Evolutionary conservation across 2,797 vertebrate genomes (phyloP), one percentile per base, ranked within the genome.

Genomic region (Tolypeutes matacus): DNA sequence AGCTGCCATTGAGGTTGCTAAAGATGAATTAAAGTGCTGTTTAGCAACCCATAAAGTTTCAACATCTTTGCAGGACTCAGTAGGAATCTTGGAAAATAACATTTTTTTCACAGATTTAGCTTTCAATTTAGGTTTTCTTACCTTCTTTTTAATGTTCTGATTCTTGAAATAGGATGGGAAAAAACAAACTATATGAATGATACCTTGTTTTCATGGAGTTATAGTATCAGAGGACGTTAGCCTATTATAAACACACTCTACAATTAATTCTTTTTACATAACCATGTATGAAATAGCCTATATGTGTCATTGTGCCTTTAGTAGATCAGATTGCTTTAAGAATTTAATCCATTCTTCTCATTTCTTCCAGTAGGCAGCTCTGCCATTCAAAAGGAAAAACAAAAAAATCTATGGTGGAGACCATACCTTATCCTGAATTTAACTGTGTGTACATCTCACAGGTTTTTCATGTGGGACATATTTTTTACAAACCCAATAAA

Each of bases 1-100:
- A 69, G 73, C 69, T 94, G 56, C 60, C 51, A 10, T 34, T 56
- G 86, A 95, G 51, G 53, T 31, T 94, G 42, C 86, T 89, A 91
- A 89, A 80, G 83, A 85, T 91, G 91, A 96, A 95, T 75, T 89
- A 62, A 64, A 95, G 60, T 49, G 56, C 75, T 94, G 31, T 67
- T 91, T 96, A 94, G 65, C 87, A 95, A 73, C 93, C 93, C 95
- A 70, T 84, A 86, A 91, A 82, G 39, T 94, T 92, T 95, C 77
- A 73, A 29, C 65, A 95, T 92, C 46, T 89, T 94, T 92, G 77
- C 1, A 3, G 31, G 72, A 34, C 82, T 78, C 75, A 29, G 70
- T 75, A 62, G 78, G 86, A 87, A 95, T 87, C 86, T 62, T 93
- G 78, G 65, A 85, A 80, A 97, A 92, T 76, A 46, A 70, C 11